A percentile compares a stretch with the other conserved stretches of the same genome.
Conservation (phyloP, 2,797 vertebrate species). For the Babyrousa celebensis region DNA sequence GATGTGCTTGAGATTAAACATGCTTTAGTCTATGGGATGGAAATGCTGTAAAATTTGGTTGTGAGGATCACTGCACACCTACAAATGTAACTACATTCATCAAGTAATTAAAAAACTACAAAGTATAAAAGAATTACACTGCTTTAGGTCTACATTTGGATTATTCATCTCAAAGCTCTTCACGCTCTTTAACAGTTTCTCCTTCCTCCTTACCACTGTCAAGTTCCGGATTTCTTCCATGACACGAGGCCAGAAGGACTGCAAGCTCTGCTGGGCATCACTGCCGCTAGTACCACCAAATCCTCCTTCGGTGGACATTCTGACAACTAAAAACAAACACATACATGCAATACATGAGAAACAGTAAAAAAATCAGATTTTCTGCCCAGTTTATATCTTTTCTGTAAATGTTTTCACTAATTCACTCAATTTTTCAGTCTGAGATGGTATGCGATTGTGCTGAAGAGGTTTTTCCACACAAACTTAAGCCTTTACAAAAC, state of each 20-base stretch:
- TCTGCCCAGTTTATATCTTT: conserved; percentile 32
- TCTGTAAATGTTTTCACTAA: conserved; percentile 40
- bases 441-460: conserved; percentile 33
- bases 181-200: not conserved
- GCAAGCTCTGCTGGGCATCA: conserved; percentile 98
- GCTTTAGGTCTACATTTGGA: not conserved
- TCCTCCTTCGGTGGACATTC: conserved; percentile 96
- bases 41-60: too few species aligned
- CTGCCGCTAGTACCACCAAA: conserved; percentile 94
- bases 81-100: too few species aligned
- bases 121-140: too few species aligned
- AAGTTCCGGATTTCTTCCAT: conserved; percentile 99
- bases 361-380: conserved; percentile 56
- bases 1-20: conserved; percentile 61
- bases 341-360: conserved; percentile 53
- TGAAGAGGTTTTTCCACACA: conserved; percentile 41
- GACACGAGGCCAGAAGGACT: conserved; percentile 99
- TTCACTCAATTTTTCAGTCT: conserved; percentile 38
- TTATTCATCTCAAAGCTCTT: conserved; percentile 24
- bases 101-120: too few species aligned
- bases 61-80: too few species aligned
- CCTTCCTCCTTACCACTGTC: conserved; percentile 94
- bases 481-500: conserved; percentile 57
- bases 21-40: not conserved
- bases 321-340: conserved; percentile 88